These are phyloP conservation scores for Propithecus deckenii DNA, from an alignment of 2,797 vertebrate species.

Conservation along the genomic window DNA sequence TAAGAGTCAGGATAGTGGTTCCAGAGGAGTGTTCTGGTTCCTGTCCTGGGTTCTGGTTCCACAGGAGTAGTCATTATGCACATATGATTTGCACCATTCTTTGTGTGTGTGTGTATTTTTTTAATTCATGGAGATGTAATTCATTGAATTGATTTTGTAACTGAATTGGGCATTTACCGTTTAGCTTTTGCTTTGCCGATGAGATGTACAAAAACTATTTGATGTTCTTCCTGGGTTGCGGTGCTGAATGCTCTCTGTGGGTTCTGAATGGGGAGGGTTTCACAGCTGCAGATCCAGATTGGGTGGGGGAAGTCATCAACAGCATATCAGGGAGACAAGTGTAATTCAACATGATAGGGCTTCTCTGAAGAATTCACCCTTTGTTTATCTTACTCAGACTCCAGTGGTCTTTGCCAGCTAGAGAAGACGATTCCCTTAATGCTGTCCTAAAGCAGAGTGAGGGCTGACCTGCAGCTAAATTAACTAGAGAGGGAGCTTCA, in stretches of 20 bases:
- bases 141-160: neutral
- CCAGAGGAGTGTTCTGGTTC: neutral
- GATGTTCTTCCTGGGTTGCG: neutral
- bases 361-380: constrained; percentile 58
- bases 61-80: neutral
- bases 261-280: constrained; percentile 42
- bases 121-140: neutral
- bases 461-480: neutral
- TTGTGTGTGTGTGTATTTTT: neutral
- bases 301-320: constrained; percentile 59
- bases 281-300: constrained; percentile 56
- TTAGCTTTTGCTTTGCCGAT: constrained; percentile 30
- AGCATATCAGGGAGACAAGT: constrained; percentile 66
- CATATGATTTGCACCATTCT: neutral
- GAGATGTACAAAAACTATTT: neutral
- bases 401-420: constrained; percentile 43
- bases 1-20: neutral
- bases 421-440: constrained; percentile 62
- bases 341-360: constrained; percentile 80
- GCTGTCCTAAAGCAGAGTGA: neutral
- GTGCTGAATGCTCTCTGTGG: constrained; percentile 41
- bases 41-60: neutral
- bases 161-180: neutral
- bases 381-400: constrained; percentile 66
- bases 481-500: neutral